Conservation (phyloP, 2,113 vertebrate species). For the Formicarius rufipectus region DNA sequence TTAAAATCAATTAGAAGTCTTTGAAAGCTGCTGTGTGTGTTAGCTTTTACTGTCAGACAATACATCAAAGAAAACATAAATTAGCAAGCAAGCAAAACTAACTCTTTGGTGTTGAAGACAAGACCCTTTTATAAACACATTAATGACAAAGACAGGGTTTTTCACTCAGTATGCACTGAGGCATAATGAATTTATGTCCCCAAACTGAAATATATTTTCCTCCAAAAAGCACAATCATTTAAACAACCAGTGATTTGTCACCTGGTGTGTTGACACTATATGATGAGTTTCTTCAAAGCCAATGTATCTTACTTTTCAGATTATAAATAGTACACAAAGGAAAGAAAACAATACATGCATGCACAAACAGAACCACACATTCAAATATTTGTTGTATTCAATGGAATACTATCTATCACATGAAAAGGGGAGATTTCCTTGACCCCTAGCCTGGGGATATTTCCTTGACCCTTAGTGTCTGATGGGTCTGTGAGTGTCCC, state of each 20-base stretch:
- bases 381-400: neutral
- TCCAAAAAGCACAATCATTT: slow-evolving; percentile 42
- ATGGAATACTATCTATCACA: neutral
- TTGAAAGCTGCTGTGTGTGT: neutral
- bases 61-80: slow-evolving; percentile 45
- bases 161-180: slow-evolving; percentile 45
- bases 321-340: slow-evolving; percentile 57
- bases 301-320: slow-evolving; percentile 35
- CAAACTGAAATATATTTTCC: slow-evolving; percentile 63
- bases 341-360: neutral
- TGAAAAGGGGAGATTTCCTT: neutral
- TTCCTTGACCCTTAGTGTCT: neutral
- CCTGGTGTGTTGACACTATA: slow-evolving; percentile 48
- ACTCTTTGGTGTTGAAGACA: slow-evolving; percentile 35
- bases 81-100: neutral
- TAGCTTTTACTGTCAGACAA: slow-evolving; percentile 59
- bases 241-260: slow-evolving; percentile 65
- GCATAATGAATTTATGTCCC: slow-evolving; percentile 62
- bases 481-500: neutral
- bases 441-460: no score
- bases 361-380: neutral
- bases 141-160: slow-evolving; percentile 63
- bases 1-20: slow-evolving; percentile 33
- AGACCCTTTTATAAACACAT: slow-evolving; percentile 64
- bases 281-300: slow-evolving; percentile 26